Evolutionary conservation across 2,113 vertebrate genomes (phyloP).

Genomic region (Hemiprocne comata): DNA sequence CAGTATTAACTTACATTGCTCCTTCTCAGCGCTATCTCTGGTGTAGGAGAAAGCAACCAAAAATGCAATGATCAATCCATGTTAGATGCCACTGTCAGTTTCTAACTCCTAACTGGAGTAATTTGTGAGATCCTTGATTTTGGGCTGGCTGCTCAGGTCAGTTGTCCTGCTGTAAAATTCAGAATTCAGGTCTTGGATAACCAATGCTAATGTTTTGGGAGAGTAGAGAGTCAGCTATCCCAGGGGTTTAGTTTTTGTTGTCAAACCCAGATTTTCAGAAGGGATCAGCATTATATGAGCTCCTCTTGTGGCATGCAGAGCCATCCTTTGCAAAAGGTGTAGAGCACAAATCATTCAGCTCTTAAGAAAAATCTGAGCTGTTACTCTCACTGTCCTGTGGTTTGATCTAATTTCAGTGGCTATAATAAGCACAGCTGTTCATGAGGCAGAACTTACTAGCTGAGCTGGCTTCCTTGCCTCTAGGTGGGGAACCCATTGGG

Average conservation of each 20-base stretch:
- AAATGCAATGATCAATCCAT: neutral
- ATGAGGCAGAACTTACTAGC: neutral
- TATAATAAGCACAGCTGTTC: constrained; percentile 53
- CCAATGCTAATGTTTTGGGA: neutral
- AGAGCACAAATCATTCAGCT: neutral
- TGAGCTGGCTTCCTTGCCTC: constrained; percentile 16
- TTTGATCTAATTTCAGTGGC: constrained; percentile 56
- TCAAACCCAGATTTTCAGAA: constrained; percentile 9
- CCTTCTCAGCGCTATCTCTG: neutral
- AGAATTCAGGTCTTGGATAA: neutral
- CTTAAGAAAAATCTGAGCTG: neutral
- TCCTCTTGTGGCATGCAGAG: neutral
- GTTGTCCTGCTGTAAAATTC: constrained; percentile 11
- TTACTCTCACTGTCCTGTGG: constrained; percentile 33
- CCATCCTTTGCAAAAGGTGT: neutral
- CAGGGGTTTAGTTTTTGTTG: neutral
- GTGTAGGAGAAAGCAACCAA: neutral
- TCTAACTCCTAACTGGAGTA: neutral
- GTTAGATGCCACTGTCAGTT: neutral
- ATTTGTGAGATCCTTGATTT: neutral
- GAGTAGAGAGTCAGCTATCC: neutral
- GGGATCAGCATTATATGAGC: neutral
- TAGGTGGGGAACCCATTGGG: neutral
- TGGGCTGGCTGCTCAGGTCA: neutral
- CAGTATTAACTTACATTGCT: neutral